phyloP scores from a whole-genome alignment of 2,888 invertebrate genomes.

The Conops quadrifasciatus region DNA sequence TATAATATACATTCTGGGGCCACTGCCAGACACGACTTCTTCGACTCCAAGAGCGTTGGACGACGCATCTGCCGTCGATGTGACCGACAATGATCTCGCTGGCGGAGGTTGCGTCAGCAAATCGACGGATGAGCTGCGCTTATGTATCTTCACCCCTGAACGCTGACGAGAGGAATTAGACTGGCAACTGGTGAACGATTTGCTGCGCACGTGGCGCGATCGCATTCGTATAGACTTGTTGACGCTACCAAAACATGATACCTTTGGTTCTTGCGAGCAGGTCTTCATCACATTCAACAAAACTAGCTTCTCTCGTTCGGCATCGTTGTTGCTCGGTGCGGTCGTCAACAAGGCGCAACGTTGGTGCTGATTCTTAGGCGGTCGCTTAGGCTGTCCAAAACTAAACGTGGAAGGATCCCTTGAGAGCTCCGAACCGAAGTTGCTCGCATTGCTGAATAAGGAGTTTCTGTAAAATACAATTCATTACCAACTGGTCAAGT shows the following conservation, averaged over 20 bases:
- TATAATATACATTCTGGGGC: conserved; percentile 36
- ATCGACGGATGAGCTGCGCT: conserved; percentile 62
- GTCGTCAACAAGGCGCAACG: conserved; percentile 31
- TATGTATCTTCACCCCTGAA: conserved; percentile 32
- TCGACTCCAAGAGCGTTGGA: conserved; percentile 7
- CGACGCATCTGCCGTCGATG: background rate
- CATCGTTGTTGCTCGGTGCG: background rate
- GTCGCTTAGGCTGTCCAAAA: conserved; percentile 31
- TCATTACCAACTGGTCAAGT: too few species aligned
- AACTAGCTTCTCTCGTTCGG: conserved; percentile 33
- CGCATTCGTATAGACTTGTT: conserved; percentile 48
- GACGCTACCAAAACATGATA: conserved; percentile 60
- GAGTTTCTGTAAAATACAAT: conserved; percentile 46
- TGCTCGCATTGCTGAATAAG: conserved; percentile 57
- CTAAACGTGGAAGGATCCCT: conserved; percentile 54
- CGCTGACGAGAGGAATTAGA: conserved; percentile 38
- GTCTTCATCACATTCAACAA: conserved; percentile 51
- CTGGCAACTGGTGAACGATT: conserved; percentile 55
- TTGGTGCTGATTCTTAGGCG: conserved; percentile 35
- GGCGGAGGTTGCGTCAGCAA: conserved; percentile 52
- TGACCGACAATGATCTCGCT: conserved; percentile 40
- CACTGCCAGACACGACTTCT: conserved; percentile 15
- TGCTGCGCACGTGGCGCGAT: conserved; percentile 57
- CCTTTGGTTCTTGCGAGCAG: conserved; percentile 48
- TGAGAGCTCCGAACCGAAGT: conserved; percentile 62